These are phyloP conservation scores for Nettapus auritus DNA, from an alignment of 2,113 vertebrate species.

Conservation along the genomic window DNA sequence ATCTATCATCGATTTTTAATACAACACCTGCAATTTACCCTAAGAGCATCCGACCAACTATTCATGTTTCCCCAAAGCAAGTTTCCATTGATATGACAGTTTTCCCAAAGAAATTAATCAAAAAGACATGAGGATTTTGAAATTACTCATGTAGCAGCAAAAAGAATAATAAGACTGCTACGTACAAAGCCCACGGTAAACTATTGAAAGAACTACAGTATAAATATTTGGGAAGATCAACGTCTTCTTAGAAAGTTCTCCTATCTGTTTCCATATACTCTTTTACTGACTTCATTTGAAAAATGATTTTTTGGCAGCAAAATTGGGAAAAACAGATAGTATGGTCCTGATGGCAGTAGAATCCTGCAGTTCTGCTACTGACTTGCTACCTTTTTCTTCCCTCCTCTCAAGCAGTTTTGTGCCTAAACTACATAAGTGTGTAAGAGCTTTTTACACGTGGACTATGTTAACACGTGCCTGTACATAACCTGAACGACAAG, in stretches of 20 bases:
- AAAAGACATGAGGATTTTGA: not conserved
- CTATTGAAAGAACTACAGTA: accelerated
- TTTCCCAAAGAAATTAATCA: not conserved
- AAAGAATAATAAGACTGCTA: not conserved
- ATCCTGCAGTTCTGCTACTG: not conserved
- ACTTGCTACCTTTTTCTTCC: not conserved
- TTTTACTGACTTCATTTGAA: not conserved
- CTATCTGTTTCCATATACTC: not conserved
- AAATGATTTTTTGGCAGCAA: not conserved
- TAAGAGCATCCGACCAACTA: not conserved
- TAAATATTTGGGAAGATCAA: not conserved
- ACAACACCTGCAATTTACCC: not conserved
- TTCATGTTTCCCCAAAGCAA: not conserved
- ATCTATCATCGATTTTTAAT: not conserved
- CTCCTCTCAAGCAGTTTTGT: accelerated
- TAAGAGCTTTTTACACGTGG: not conserved
- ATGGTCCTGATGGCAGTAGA: not conserved
- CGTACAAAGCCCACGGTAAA: not conserved
- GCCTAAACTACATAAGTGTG: accelerated
- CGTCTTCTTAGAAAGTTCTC: not conserved
- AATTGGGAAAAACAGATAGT: not conserved
- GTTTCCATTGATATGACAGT: not conserved
- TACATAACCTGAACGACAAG: not conserved
- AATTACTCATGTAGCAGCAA: not conserved
- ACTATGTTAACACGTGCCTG: not conserved